Evolutionary conservation across 2,113 vertebrate genomes (phyloP).

Genomic region (Burhinus bistriatus): DNA sequence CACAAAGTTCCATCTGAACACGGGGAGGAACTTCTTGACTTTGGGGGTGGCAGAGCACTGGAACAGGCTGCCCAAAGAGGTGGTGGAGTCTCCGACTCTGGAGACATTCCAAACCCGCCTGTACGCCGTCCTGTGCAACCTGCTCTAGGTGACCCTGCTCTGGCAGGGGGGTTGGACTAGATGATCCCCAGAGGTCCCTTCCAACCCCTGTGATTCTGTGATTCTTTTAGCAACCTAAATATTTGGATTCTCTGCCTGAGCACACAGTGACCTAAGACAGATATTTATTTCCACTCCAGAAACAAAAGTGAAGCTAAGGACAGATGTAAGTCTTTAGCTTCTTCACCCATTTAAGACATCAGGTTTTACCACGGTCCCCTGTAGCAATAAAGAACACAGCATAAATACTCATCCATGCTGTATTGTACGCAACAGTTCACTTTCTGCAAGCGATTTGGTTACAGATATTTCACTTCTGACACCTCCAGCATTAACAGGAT

Average conservation of each 20-base stretch:
- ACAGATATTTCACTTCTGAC: not conserved
- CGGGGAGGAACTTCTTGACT: too few relatives aligned
- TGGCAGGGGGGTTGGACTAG: too few relatives aligned
- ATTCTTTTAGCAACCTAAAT: not conserved
- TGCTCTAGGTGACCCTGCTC: too few relatives aligned
- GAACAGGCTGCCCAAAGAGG: too few relatives aligned
- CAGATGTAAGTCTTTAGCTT: not conserved
- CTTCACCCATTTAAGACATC: not conserved
- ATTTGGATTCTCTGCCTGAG: not conserved
- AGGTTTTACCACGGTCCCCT: not conserved
- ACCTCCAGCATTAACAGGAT: not conserved
- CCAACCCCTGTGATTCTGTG: too few relatives aligned
- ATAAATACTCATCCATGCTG: rapidly evolving
- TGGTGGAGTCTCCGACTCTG: too few relatives aligned
- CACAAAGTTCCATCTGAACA: too few relatives aligned
- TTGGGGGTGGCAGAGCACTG: too few relatives aligned
- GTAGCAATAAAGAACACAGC: not conserved
- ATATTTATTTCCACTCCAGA: not conserved
- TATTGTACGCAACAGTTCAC: not conserved
- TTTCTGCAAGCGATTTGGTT: not conserved
- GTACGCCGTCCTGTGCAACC: too few relatives aligned
- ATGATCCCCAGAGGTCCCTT: too few relatives aligned
- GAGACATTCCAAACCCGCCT: too few relatives aligned
- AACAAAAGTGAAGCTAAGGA: not conserved
- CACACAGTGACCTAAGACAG: rapidly evolving